phyloP scores from a whole-genome alignment of 2,888 invertebrate species.

The Timema cristinae region DNA sequence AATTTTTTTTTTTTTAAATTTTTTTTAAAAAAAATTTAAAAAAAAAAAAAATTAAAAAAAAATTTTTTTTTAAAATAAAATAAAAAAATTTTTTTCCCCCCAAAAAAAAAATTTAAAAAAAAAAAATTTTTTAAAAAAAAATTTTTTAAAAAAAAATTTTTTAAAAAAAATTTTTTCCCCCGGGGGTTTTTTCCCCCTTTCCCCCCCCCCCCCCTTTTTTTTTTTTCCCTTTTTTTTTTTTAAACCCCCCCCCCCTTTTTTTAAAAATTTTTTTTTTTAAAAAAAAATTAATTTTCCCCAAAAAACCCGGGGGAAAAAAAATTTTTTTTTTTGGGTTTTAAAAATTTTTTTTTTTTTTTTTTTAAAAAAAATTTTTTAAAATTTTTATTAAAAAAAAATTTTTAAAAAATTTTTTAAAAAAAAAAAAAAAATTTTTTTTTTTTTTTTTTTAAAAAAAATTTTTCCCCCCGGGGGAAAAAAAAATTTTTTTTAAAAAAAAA shows the following conservation, averaged over 20 bases:
- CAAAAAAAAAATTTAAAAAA: neutral
- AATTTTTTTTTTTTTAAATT: too few species aligned
- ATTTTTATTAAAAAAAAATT: neutral
- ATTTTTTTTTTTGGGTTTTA: too few species aligned
- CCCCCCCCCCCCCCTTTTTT: too few species aligned
- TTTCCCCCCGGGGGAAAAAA: neutral
- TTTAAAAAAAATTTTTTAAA: neutral
- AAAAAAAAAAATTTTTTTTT: neutral
- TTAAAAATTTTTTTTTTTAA: too few species aligned
- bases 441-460: neutral
- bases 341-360: neutral
- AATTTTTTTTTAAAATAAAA: neutral
- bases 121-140: neutral
- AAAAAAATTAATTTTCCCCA: too few species aligned
- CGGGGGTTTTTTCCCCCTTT: too few species aligned
- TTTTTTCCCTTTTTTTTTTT: too few species aligned
- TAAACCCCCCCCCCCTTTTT: too few species aligned
- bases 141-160: neutral
- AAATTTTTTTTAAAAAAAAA: neutral
- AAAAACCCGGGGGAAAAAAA: too few species aligned
- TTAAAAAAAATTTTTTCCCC: neutral
- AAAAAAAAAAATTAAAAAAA: neutral
- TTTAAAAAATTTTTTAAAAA: neutral
- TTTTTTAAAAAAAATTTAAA: too few species aligned
- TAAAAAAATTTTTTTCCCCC: conserved; percentile 4